phyloP scores from a whole-genome alignment of 1,140 invertebrate genomes.

The Chironomus striatipennis region DNA sequence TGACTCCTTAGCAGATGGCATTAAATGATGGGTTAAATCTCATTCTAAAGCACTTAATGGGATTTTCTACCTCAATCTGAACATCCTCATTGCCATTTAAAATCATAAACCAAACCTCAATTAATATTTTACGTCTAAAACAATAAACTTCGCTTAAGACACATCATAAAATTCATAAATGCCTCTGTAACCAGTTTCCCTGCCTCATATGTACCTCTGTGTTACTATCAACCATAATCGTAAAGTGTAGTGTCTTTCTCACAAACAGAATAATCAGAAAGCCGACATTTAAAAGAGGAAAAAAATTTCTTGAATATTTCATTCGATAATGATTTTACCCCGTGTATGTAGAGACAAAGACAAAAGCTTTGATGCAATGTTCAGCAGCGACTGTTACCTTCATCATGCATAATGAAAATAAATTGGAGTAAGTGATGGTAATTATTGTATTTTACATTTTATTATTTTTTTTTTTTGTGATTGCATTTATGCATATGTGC shows the following conservation, averaged over 20 bases:
- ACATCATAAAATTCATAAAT: too few species aligned
- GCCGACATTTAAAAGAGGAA: not conserved
- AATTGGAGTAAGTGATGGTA: constrained; percentile 12
- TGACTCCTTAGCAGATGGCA: too few species aligned
- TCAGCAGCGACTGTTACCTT: not conserved
- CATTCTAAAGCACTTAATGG: too few species aligned
- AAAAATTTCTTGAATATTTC: not conserved
- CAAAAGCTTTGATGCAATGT: not conserved
- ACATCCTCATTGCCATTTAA: too few species aligned
- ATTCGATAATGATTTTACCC: not conserved
- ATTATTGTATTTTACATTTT: not conserved
- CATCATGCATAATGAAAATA: not conserved
- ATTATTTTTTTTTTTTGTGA: not conserved
- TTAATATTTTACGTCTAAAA: too few species aligned
- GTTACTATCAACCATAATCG: too few species aligned
- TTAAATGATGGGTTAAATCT: too few species aligned
- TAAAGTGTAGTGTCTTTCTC: not conserved
- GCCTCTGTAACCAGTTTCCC: too few species aligned
- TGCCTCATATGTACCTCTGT: too few species aligned
- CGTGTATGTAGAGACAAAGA: not conserved
- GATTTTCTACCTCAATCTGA: too few species aligned
- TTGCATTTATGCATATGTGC: constrained; percentile 8
- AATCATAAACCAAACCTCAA: too few species aligned
- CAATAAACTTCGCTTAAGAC: too few species aligned
- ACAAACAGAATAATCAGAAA: not conserved